Percentiles rank a stretch among this genome's conserved stretches.
phyloP scores from a whole-genome alignment of 2,113 vertebrate species.

The Oncorhynchus tshawytscha region DNA sequence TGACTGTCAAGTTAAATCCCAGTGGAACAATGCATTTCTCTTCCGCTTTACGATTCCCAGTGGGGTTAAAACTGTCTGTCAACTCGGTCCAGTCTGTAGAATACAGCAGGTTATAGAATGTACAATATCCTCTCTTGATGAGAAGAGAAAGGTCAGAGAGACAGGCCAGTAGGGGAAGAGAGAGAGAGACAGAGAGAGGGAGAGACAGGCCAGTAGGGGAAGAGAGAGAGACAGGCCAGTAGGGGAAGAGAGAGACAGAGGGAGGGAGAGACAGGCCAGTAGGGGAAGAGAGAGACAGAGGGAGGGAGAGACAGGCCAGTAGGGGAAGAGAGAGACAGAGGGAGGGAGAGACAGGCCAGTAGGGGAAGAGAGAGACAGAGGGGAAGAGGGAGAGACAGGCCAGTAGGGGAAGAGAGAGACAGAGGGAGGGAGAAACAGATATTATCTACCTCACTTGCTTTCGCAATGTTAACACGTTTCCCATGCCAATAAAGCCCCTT shows the following conservation, averaged over 20 bases:
- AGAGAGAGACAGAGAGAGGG: constrained; percentile 18
- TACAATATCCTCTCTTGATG: background rate
- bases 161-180: constrained; percentile 13
- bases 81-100: background rate
- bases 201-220: background rate
- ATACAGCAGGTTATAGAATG: too few relatives aligned
- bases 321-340: too few relatives aligned
- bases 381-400: background rate
- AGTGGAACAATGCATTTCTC: too few relatives aligned
- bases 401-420: background rate
- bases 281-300: too few relatives aligned
- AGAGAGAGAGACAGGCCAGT: background rate
- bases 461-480: too few relatives aligned
- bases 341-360: too few relatives aligned
- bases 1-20: too few relatives aligned
- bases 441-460: too few relatives aligned
- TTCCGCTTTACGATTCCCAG: background rate
- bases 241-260: constrained; percentile 5
- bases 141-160: constrained; percentile 37
- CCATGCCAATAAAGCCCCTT: too few relatives aligned
- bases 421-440: too few relatives aligned
- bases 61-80: background rate
- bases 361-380: constrained; percentile 2
- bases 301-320: too few relatives aligned
- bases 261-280: background rate